These are phyloP conservation scores for Telenomus remus DNA, from an alignment of 1,140 invertebrate species.

Conservation along the genomic window DNA sequence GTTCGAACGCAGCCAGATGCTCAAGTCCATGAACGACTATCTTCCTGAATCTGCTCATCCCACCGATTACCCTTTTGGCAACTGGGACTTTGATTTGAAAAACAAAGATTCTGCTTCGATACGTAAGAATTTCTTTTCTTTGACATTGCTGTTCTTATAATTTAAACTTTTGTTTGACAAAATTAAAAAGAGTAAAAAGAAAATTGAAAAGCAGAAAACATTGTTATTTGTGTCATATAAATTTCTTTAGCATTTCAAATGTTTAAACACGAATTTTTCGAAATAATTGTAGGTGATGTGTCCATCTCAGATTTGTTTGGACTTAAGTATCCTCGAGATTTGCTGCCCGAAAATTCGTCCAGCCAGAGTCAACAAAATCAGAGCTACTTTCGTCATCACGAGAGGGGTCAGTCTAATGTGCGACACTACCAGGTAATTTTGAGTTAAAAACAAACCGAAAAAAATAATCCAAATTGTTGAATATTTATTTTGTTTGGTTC, in stretches of 20 bases:
- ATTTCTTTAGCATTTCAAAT: no score
- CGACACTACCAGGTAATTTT: no score
- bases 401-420: no score
- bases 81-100: conserved; percentile 22
- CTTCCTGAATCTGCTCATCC: neutral
- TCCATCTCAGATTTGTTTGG: conserved; percentile 77
- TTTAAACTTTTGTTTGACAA: neutral
- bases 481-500: no score
- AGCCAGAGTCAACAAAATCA: conserved; percentile 63
- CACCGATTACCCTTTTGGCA: conserved; percentile 9
- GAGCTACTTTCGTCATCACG: conserved; percentile 61
- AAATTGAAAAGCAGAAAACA: no score
- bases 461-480: no score
- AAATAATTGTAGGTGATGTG: conserved; percentile 64
- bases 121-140: conserved; percentile 19
- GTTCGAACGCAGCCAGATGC: neutral
- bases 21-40: conserved; percentile 18
- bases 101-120: conserved; percentile 19
- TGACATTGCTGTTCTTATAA: neutral
- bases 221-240: no score
- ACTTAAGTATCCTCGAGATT: conserved; percentile 74
- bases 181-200: no score
- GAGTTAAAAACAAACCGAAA: no score
- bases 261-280: no score
- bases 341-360: conserved; percentile 68